Conservation (phyloP, 2,113 vertebrate genomes). For the Hypocryptadius cinnamomeus region DNA sequence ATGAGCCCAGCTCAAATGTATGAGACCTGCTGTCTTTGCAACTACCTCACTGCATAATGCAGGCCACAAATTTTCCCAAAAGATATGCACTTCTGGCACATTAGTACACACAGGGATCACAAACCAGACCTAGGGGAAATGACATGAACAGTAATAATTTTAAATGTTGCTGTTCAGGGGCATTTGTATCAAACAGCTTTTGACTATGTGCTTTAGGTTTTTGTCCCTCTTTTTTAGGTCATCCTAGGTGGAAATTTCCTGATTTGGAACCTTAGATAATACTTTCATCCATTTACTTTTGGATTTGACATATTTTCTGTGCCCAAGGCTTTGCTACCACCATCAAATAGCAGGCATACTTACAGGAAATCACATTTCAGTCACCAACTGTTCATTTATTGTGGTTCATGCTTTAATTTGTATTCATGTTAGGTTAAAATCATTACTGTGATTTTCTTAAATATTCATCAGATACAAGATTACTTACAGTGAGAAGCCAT, state of each 20-base stretch:
- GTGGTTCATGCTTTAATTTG: not conserved
- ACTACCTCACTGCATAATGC: not conserved
- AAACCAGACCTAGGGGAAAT: not conserved
- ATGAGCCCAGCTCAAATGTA: not conserved
- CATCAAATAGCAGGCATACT: not conserved
- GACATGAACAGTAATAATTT: not conserved
- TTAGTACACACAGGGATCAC: not conserved
- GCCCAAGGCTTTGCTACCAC: conserved; percentile 26
- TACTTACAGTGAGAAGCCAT: not conserved
- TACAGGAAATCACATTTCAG: not conserved
- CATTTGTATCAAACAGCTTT: not conserved
- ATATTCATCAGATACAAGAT: not conserved
- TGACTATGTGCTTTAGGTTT: not conserved
- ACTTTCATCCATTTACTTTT: conserved; percentile 35
- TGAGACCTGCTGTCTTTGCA: not conserved
- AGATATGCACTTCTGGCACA: not conserved
- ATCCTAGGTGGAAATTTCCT: conserved; percentile 15
- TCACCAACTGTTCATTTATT: not conserved
- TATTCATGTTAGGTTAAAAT: not conserved
- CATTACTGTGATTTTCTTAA: not conserved
- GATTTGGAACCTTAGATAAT: conserved; percentile 15
- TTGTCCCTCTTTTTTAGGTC: not conserved
- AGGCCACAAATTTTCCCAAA: not conserved
- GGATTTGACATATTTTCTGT: conserved; percentile 46
- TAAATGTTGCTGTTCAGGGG: not conserved